phyloP scores from a whole-genome alignment of 2,888 invertebrate species.

The Ophonus ardosiacus region DNA sequence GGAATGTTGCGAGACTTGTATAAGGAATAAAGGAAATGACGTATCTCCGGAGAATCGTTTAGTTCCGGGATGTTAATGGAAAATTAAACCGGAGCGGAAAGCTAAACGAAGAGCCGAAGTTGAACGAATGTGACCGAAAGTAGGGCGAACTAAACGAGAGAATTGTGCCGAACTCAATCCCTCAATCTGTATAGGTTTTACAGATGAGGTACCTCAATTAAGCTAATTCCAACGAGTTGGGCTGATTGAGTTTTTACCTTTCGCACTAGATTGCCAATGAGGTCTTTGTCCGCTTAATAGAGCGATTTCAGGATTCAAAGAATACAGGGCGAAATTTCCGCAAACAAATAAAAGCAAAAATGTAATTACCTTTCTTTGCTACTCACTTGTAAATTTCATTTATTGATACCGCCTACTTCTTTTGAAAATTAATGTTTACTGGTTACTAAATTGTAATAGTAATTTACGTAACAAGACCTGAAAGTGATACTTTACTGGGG shows the following conservation, averaged over 20 bases:
- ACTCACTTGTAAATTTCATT: too few species aligned
- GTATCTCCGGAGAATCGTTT: constrained; percentile 44
- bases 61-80: constrained; percentile 41
- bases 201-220: not conserved
- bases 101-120: not conserved
- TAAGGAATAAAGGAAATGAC: constrained; percentile 25
- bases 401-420: too few species aligned
- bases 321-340: too few species aligned
- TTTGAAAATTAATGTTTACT: too few species aligned
- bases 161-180: not conserved
- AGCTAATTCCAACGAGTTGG: not conserved
- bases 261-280: not conserved
- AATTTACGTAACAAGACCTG: too few species aligned
- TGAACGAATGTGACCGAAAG: not conserved
- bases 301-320: not conserved
- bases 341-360: too few species aligned
- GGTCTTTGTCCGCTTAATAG: not conserved
- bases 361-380: too few species aligned
- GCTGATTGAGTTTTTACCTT: not conserved
- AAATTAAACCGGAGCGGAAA: constrained; percentile 48
- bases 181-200: constrained; percentile 18
- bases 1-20: not conserved
- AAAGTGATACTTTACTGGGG: too few species aligned
- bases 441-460: too few species aligned
- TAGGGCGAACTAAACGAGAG: not conserved